Base-by-base conservation (phyloP, 2,888 invertebrate species). In the Caenorhabditis sp. region DNA sequence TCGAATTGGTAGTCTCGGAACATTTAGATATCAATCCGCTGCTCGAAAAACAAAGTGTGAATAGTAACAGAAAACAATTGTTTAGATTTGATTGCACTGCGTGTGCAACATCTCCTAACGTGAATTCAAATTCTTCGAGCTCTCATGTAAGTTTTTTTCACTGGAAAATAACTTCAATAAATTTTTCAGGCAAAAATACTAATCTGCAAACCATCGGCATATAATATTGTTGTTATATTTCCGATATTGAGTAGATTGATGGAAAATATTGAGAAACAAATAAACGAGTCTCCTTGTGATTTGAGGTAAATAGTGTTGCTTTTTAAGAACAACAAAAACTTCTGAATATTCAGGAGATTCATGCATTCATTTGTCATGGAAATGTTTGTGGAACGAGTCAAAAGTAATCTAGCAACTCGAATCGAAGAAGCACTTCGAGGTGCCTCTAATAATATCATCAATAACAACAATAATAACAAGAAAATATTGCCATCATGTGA, bases 291-390 rank as follows among this genome's bases (percentile, higher is more conserved):
- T 3, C 79, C 77, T 4, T 81, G 84, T 43, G 68, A 78, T 58
- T 66, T 85, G 66, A 60, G 72, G 72, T 72, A 26, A 14, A 19
- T 49, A 50, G 24, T 19, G 4, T 21, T 51, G 21, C 21, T 23
- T 51, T 21, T 51, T 23, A 10, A n/a, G 14, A 50, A 6, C 21
- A 21, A 12, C 57, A 43, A 31, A 93, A 94, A 85, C 92, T 92
- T 76, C 5, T 23, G 6, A 36, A 21, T n/a, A 59, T 62, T 21
- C 58, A 68, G 80, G 43, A 51, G 73, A 12, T 95, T 95, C 89
- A 90, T 96, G 65, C 92, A 92, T 58, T 93, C 94, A 88, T 94
- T 95, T 89, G 93, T 95, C 26, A 93, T 93, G 80, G 93, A 93
- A 83, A 93, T 93, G 8, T 96, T 94, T 89, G 91, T 94, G 76